Conservation (phyloP, 2,113 vertebrate genomes). For the Lethenteron camtschaticum region DNA sequence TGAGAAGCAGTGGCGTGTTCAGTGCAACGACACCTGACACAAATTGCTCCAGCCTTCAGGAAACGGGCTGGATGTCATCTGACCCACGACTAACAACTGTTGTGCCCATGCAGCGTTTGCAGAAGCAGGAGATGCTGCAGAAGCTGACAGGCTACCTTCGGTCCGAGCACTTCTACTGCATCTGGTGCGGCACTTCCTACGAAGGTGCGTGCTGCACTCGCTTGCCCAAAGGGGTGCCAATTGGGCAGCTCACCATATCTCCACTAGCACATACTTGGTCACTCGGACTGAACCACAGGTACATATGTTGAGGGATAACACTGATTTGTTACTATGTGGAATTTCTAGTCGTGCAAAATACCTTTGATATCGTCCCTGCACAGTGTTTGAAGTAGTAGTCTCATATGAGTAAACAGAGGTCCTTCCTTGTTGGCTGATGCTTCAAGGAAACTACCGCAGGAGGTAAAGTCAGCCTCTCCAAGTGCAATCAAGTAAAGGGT, state of each 20-base stretch:
- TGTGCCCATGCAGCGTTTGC: slow-evolving; percentile 4
- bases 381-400: neutral
- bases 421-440: too few relatives aligned
- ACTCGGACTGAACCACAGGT: neutral
- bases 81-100: too few relatives aligned
- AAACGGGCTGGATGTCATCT: too few relatives aligned
- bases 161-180: slow-evolving; percentile 57
- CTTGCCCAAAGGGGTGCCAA: neutral
- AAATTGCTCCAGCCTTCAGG: too few relatives aligned
- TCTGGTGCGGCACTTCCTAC: slow-evolving; percentile 85
- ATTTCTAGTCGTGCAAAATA: neutral
- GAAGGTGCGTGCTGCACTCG: slow-evolving; percentile 31
- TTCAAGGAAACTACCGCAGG: too few relatives aligned
- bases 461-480: too few relatives aligned
- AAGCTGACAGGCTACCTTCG: slow-evolving; percentile 63
- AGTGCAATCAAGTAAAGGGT: too few relatives aligned
- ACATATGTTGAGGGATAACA: neutral
- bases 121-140: slow-evolving; percentile 57
- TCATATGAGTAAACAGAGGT: too few relatives aligned
- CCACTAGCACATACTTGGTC: neutral
- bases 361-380: neutral
- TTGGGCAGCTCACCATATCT: neutral
- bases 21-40: too few relatives aligned
- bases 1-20: too few relatives aligned
- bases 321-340: neutral